Conservation (phyloP, 64 coral and sea anemone species). For the Astreopora myriophthalma region DNA sequence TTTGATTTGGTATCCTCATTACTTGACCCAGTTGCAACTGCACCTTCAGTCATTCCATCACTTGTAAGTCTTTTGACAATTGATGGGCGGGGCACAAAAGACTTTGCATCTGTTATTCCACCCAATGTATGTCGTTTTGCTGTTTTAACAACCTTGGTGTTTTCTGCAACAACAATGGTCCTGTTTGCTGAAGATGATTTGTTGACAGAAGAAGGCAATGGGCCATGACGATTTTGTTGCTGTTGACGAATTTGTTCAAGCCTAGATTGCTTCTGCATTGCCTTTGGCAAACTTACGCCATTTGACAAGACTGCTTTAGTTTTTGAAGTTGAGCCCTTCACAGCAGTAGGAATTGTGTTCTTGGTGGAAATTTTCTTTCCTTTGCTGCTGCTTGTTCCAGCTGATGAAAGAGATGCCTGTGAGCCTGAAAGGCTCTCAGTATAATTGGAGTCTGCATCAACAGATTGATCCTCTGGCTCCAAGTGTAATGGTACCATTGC, state of each 20-base stretch:
- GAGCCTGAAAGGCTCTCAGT: constrained; percentile 27
- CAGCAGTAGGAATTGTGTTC: constrained; percentile 2
- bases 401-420: constrained; percentile 41
- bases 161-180: not conserved
- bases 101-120: not conserved
- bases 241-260: constrained; percentile 32
- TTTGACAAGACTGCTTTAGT: constrained; percentile 4
- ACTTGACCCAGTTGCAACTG: not conserved
- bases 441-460: not conserved
- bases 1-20: constrained; percentile 3
- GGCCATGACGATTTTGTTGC: not conserved
- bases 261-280: constrained; percentile 12
- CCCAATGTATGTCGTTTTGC: constrained; percentile 15
- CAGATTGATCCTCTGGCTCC: not conserved
- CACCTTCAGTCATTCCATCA: not conserved
- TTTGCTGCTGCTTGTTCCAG: constrained; percentile 44
- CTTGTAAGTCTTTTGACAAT: not conserved
- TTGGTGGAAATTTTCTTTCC: constrained; percentile 19
- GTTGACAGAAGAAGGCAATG: not conserved
- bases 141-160: not conserved
- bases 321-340: not conserved
- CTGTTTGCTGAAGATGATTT: not conserved
- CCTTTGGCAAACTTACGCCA: not conserved
- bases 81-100: constrained; percentile 3
- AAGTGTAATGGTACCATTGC: not conserved